Conservation (phyloP, 2,113 vertebrate species). For the Patagioenas fasciata region DNA sequence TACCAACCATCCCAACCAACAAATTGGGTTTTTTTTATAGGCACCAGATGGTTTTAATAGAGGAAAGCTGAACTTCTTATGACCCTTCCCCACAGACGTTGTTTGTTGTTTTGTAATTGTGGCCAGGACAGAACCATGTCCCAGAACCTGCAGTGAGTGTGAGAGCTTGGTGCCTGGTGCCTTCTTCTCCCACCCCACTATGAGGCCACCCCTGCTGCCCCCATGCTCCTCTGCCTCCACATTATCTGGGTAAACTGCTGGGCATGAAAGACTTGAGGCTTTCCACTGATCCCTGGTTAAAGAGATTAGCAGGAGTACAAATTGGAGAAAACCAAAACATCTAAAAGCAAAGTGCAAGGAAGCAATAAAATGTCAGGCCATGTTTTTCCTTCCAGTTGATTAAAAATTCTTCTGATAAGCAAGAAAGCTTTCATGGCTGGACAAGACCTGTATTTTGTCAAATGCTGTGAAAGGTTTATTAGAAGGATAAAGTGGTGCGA, state of each 20-base stretch:
- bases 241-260: not conserved
- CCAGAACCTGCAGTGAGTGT: constrained; percentile 37
- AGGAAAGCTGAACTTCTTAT: constrained; percentile 63
- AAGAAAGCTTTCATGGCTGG: constrained; percentile 52
- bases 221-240: not conserved
- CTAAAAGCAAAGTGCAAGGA: constrained; percentile 8
- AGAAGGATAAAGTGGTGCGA: not conserved
- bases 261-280: constrained; percentile 16
- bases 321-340: not conserved
- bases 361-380: constrained; percentile 27
- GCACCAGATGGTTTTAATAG: constrained; percentile 68
- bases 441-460: constrained; percentile 55
- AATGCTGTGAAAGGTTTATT: constrained; percentile 38
- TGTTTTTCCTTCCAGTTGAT: constrained; percentile 24
- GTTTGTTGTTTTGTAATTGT: constrained; percentile 63
- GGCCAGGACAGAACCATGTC: constrained; percentile 49
- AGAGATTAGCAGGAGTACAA: not conserved
- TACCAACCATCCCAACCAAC: constrained; percentile 41
- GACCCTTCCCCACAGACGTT: constrained; percentile 60
- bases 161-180: not conserved
- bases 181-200: not conserved
- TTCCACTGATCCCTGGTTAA: not conserved
- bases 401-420: constrained; percentile 55
- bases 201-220: not conserved
- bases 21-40: constrained; percentile 45